Base-by-base conservation (phyloP, 2,797 vertebrate genomes). In the Pogoniulus pusillus region DNA sequence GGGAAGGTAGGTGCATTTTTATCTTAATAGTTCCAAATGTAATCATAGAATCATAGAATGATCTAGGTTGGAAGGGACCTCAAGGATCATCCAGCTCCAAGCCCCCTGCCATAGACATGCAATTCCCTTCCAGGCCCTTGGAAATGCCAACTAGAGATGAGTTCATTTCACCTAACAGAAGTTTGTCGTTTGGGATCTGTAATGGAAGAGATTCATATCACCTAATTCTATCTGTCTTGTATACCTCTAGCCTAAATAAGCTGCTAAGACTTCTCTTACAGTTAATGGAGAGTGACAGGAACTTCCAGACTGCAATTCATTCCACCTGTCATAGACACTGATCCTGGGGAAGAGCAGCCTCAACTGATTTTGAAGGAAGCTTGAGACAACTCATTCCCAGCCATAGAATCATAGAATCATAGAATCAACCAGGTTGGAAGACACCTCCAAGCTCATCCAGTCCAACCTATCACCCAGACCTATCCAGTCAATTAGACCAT, bases 191-290 rank as follows among this genome's bases (percentile, higher is more conserved):
- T 88, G 86, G 60, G 45, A 88, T 79, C 54, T 93, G 86, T 90
- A 91, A 93, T 82, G 87, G 86, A 92, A 87, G 88, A 93, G 90
- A 88, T 92, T 90, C 86, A 58, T 95, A 94, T 94, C 86, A 74
- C n/a, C 78, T 90, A 88, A 84, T 86, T 91, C 71, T 79, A 64
- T 88, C 77, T 88, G 68, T 90, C 78, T 90, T 64, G 65, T 85
- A 86, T 84, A 69, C 85, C 72, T 90, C 69, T 58, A 71, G n/a
- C 62, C 72, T 85, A 93, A 92, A 89, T 53, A 75, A 91, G 80
- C 84, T 91, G 78, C 84, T 90, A 51, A 79, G 49, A 13, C 20
- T 84, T 1, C 62, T 86, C 58, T 84, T 71, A 30, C 4, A 71
- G 68, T 76, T 82, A 93, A 74, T 17, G 5, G 75, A 79, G 88